Evolutionary conservation across 2,888 invertebrate genomes (phyloP).

Genomic region (Crepidodera aurea): DNA sequence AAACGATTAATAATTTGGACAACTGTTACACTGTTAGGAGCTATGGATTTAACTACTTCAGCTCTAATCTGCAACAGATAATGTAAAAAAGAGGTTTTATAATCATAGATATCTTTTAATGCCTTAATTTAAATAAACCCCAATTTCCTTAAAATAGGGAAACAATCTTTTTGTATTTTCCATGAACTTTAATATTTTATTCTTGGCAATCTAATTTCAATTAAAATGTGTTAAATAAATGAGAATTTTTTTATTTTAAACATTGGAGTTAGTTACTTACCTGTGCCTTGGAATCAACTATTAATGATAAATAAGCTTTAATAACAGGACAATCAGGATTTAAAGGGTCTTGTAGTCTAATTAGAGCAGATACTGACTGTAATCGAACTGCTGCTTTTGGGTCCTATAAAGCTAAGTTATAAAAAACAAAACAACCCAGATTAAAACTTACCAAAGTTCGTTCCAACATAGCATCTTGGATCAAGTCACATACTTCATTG

Average conservation of each 20-base stretch:
- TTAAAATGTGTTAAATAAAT: no score
- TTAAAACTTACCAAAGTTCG: constrained; percentile 43
- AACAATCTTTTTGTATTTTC: neutral
- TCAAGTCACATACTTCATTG: constrained; percentile 46
- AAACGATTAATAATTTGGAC: constrained; percentile 67
- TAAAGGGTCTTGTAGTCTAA: constrained; percentile 80
- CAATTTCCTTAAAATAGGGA: neutral
- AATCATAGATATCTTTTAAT: neutral
- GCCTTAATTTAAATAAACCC: neutral
- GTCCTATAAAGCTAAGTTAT: constrained; percentile 65
- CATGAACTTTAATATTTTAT: no score
- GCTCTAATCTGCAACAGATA: constrained; percentile 42
- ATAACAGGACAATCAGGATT: constrained; percentile 81
- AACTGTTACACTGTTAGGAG: constrained; percentile 44
- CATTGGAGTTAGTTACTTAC: no score
- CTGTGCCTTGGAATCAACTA: constrained; percentile 72
- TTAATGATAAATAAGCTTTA: constrained; percentile 77
- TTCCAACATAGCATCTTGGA: constrained; percentile 49
- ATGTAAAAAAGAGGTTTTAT: neutral
- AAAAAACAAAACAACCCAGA: neutral
- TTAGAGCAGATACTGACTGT: constrained; percentile 80
- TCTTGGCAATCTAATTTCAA: no score
- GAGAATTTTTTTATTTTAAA: no score
- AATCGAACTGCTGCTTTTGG: constrained; percentile 77
- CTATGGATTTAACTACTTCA: constrained; percentile 46